Base-by-base conservation (phyloP, 2,888 invertebrate species). In the Dione vanillae region DNA sequence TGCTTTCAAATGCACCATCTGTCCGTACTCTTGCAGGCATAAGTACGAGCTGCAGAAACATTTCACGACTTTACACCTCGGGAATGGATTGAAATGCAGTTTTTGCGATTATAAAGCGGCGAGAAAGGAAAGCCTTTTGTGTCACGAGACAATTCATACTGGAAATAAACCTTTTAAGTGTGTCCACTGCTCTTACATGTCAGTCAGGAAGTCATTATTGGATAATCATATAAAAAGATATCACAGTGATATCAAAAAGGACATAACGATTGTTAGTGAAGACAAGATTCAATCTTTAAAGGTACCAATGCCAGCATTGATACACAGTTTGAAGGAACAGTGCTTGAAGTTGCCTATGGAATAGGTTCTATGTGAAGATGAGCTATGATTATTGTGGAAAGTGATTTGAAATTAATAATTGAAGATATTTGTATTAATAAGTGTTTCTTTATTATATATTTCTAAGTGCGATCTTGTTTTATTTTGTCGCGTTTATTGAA, bases 31-130 rank as follows among this genome's bases (percentile, higher is more conserved):
- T 0, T 88, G 86, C 20, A 85, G 82, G 20, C 82, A 84, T 1
- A 89, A 87, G 47, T 85, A 87, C 61, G 89, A 88, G 5, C 77
- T 91, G 1, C 84, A 87, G 1, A 83, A 82, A 3, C 91, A 91
- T 74, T 84, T 81, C 1, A 77, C 80, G 0, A 79, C 76, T 0
- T 73, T 83, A 0, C 90, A 90, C 66, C 66, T 87, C n/a, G 89
- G 88, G 0, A 82, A 81, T 0, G 84, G 83, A 0, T 66, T 86
- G 0, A 85, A 90, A 72, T 91, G 91, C 43, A 77, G 81, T 0
- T 86, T 78, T 19, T 90, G 90, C 74, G 85, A 89, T 2, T 89
- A 81, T 16, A 82, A 74, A 43, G 83, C 87, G 0, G 72, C 80
- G 0, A 80, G 87, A 2, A 86, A 84, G 27, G 88, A 88, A 0